Evolutionary conservation across 1,140 invertebrate genomes (phyloP).

Genomic region (Ceratina australensis): DNA sequence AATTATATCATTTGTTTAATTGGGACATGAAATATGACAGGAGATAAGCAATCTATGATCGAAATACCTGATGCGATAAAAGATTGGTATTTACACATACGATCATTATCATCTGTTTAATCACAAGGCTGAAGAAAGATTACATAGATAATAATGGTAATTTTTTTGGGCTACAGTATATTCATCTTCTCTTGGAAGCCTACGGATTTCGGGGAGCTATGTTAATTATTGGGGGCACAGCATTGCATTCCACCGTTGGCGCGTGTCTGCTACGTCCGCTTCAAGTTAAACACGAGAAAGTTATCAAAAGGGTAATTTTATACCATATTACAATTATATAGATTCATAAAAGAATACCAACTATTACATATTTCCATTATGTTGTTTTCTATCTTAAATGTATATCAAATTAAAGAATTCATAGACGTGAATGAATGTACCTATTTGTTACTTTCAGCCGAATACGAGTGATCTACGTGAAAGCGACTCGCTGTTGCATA

Average conservation of each 20-base stretch:
- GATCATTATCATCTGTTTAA: too few species aligned
- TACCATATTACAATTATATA: neutral
- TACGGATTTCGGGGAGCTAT: slow-evolving; percentile 80
- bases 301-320: neutral
- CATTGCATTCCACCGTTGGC: slow-evolving; percentile 84
- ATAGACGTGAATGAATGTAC: neutral
- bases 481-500: slow-evolving; percentile 16
- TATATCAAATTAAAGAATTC: neutral
- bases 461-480: neutral
- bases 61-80: neutral
- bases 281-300: slow-evolving; percentile 62
- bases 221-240: slow-evolving; percentile 83
- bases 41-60: neutral
- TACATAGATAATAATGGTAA: neutral
- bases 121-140: neutral
- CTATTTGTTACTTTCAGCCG: neutral
- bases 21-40: too few species aligned
- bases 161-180: slow-evolving; percentile 44
- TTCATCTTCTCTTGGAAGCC: slow-evolving; percentile 56
- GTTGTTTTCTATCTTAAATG: too few species aligned
- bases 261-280: slow-evolving; percentile 85
- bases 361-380: too few species aligned
- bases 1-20: neutral
- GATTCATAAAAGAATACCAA: too few species aligned
- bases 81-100: neutral